Percentiles rank a stretch among this genome's conserved stretches.
phyloP scores from a whole-genome alignment of 2,888 invertebrate genomes.

The Chloroclysta siterata region DNA sequence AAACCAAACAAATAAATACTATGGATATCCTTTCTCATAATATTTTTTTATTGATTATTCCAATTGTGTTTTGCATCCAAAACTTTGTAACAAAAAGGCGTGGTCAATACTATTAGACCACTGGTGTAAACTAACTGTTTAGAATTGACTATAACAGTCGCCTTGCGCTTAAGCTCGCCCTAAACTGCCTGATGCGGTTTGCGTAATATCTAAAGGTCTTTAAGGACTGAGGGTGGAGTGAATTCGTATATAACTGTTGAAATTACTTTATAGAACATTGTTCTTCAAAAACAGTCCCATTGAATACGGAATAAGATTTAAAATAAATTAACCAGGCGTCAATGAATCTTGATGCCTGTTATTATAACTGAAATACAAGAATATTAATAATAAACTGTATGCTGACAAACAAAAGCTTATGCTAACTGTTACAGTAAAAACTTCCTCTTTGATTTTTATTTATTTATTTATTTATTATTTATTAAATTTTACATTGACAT shows the following conservation, averaged over 20 bases:
- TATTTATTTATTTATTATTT: too few relatives aligned
- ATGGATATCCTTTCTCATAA: too few relatives aligned
- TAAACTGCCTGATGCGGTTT: constrained; percentile 38
- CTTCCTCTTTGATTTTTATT: too few relatives aligned
- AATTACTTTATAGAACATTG: constrained; percentile 15
- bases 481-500: too few relatives aligned
- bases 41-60: too few relatives aligned
- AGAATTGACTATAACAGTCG: neutral
- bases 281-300: constrained; percentile 17
- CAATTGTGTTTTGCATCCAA: too few relatives aligned
- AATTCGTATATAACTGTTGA: constrained; percentile 23
- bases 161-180: constrained; percentile 23
- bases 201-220: constrained; percentile 32
- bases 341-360: constrained; percentile 6
- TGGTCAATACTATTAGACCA: too few relatives aligned
- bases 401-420: too few relatives aligned
- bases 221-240: constrained; percentile 26
- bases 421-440: too few relatives aligned
- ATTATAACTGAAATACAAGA: neutral
- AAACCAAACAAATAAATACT: too few relatives aligned
- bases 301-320: constrained; percentile 12
- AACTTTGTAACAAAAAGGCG: too few relatives aligned
- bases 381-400: too few relatives aligned
- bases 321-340: neutral
- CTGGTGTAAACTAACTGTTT: neutral